These are phyloP conservation scores for Beroe forskalii DNA, from an alignment of 37 sponge, comb jelly and placozoan genomes.

Conservation along the genomic window DNA sequence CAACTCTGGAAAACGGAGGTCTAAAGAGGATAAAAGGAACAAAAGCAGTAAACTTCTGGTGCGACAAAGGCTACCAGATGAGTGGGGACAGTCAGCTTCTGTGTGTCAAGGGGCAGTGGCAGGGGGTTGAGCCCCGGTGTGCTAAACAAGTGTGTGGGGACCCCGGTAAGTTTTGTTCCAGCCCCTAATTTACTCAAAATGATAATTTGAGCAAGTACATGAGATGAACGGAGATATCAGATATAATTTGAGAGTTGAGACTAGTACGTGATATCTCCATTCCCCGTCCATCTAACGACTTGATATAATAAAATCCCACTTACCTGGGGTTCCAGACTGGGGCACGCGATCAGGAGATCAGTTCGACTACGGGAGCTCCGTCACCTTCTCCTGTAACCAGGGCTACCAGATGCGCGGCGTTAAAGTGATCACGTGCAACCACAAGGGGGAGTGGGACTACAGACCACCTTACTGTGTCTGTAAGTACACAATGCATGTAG, in stretches of 20 bases:
- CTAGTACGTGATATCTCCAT: no score
- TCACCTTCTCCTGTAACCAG: background rate
- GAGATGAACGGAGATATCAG: no score
- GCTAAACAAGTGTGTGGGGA: constrained; percentile 34
- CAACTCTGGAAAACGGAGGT: background rate
- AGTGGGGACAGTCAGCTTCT: background rate
- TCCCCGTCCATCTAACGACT: no score
- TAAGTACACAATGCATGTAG: background rate
- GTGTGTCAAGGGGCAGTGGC: constrained; percentile 64
- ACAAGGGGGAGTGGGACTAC: constrained; percentile 32
- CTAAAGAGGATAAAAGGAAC: background rate
- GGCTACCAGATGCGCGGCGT: constrained; percentile 39
- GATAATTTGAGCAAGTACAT: no score
- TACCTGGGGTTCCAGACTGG: constrained; percentile 23
- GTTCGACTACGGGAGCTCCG: constrained; percentile 16
- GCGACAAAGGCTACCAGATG: constrained; percentile 32
- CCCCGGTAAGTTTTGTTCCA: background rate
- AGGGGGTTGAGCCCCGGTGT: constrained; percentile 17
- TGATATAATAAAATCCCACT: no score
- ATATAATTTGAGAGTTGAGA: no score
- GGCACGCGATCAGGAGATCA: background rate
- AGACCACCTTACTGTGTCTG: constrained; percentile 38
- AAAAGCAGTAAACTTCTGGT: background rate
- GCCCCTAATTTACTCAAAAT: background rate
- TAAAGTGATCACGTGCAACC: background rate